Conservation (phyloP, 2,113 vertebrate species). For the Sphyrna mokarran region DNA sequence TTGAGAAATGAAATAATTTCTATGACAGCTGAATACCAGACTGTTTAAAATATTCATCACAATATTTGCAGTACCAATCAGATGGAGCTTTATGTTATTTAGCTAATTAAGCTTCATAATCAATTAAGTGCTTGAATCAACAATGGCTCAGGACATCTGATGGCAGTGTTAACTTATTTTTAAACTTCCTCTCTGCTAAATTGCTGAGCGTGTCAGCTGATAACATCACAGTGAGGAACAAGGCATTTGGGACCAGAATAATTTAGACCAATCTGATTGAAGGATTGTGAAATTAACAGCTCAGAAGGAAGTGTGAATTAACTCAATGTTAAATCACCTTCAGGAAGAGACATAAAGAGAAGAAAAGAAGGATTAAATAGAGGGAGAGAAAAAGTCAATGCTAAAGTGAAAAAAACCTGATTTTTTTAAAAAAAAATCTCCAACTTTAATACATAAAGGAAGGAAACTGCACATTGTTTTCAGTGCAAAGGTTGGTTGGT, state of each 20-base stretch:
- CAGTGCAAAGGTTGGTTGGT: background rate
- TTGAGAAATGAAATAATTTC: conserved; percentile 6
- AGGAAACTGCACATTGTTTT: background rate
- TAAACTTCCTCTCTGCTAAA: background rate
- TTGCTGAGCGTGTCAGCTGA: background rate
- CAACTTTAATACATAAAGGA: background rate
- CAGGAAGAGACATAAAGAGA: background rate
- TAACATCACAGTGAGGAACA: background rate
- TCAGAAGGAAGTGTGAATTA: background rate
- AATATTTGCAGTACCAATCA: background rate
- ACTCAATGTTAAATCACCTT: background rate
- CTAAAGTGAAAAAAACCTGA: background rate
- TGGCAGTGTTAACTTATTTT: background rate
- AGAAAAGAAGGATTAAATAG: background rate
- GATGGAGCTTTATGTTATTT: background rate
- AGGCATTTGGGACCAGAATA: background rate
- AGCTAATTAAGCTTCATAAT: background rate
- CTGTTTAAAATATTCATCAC: background rate
- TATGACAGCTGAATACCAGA: background rate
- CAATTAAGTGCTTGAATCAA: background rate
- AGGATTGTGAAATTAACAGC: background rate
- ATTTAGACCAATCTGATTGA: background rate
- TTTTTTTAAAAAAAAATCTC: background rate
- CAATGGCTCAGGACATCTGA: background rate
- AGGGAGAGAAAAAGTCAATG: background rate